These are phyloP conservation scores for Leptosomus discolor DNA, from an alignment of 2,113 vertebrate genomes.

Conservation along the genomic window DNA sequence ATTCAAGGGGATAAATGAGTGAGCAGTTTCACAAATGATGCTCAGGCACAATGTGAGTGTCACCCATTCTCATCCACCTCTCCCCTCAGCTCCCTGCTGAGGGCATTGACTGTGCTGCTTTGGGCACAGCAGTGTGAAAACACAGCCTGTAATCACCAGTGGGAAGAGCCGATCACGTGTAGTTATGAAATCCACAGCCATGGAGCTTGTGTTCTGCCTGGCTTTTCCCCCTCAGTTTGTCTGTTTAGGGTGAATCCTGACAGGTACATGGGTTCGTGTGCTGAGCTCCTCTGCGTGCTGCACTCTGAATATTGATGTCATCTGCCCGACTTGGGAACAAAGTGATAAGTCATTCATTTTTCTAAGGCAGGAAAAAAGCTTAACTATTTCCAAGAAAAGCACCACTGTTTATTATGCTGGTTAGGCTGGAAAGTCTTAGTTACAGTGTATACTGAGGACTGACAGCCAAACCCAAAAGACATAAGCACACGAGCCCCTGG, in stretches of 20 bases:
- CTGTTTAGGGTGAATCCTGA: not conserved
- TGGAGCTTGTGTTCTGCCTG: not conserved
- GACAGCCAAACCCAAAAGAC: not conserved
- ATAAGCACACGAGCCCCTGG: not conserved
- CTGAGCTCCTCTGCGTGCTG: not conserved
- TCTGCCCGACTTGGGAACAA: not conserved
- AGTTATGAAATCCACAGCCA: not conserved
- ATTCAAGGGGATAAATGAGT: not conserved
- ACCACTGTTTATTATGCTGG: not conserved
- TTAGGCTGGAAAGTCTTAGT: not conserved
- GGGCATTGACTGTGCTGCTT: not conserved
- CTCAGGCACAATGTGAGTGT: not conserved
- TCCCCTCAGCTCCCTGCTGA: not conserved
- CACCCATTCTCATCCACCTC: not conserved
- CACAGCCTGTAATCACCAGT: accelerated
- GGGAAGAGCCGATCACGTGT: not conserved
- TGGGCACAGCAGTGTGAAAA: not conserved
- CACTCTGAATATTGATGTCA: not conserved
- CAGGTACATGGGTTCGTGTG: not conserved
- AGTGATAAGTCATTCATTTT: not conserved
- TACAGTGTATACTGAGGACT: not conserved
- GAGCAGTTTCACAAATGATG: not conserved
- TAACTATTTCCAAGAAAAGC: not conserved
- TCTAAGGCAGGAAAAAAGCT: not conserved
- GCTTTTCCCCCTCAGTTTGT: not conserved